These are phyloP conservation scores for Hoplostethus mediterraneus DNA, from an alignment of 2,797 vertebrate species.

Conservation along the genomic window DNA sequence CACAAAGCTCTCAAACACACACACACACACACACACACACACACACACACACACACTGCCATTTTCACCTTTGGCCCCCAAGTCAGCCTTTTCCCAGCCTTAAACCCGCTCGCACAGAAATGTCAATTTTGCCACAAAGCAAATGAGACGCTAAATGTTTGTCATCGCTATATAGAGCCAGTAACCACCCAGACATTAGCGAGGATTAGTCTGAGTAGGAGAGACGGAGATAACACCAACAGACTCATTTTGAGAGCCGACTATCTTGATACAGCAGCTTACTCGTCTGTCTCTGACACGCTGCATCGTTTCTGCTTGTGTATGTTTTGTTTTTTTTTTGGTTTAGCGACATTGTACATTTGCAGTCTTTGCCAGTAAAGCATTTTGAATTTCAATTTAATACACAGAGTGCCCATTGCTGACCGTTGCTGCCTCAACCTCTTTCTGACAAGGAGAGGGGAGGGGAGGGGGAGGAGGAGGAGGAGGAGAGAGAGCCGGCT, in stretches of 20 bases:
- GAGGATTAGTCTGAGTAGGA: conserved; percentile 34
- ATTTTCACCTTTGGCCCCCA: conserved; percentile 63
- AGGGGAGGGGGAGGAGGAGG: conserved; percentile 65
- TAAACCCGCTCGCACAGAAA: conserved; percentile 63
- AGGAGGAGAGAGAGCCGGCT: conserved; percentile 62
- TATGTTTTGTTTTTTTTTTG: not conserved
- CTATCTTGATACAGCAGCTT: conserved; percentile 15
- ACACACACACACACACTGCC: conserved; percentile 17
- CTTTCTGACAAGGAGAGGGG: conserved; percentile 69
- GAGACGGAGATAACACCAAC: conserved; percentile 17
- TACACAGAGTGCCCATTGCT: conserved; percentile 43
- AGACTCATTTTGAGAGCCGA: not conserved
- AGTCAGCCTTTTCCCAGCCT: conserved; percentile 27
- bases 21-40: conserved; percentile 55
- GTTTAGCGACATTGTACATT: not conserved
- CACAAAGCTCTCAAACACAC: conserved; percentile 65
- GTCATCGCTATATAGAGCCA: conserved; percentile 3
- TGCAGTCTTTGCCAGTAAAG: conserved; percentile 14
- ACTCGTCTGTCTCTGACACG: conserved; percentile 38
- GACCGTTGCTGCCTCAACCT: conserved; percentile 62
- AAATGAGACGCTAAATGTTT: conserved; percentile 41
- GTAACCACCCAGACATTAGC: conserved; percentile 53
- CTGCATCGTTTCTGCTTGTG: not conserved
- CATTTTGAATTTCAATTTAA: conserved; percentile 42
- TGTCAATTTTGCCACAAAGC: conserved; percentile 28